Conservation (phyloP, 2,113 vertebrate genomes). For the Muntiacus reevesi region DNA sequence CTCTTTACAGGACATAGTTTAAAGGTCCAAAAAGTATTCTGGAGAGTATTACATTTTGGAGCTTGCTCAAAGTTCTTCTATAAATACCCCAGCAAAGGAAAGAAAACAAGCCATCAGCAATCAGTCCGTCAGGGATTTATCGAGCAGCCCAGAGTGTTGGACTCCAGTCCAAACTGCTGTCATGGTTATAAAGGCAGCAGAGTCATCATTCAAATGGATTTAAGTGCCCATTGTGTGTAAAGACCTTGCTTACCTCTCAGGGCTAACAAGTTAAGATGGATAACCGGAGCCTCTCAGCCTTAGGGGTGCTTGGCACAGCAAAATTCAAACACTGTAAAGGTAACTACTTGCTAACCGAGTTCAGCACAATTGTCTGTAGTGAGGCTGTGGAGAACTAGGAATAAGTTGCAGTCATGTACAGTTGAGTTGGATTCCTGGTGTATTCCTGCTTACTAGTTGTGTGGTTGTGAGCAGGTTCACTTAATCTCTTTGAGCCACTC, state of each 20-base stretch:
- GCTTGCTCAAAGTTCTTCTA: conserved; percentile 47
- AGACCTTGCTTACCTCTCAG: neutral
- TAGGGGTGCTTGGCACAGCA: neutral
- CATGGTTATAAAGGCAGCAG: neutral
- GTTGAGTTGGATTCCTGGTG: neutral
- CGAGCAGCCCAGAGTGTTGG: neutral
- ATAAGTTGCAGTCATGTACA: fast-evolving
- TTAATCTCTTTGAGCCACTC: neutral
- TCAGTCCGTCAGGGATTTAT: conserved; percentile 24
- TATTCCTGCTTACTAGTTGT: neutral
- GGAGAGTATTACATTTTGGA: conserved; percentile 47
- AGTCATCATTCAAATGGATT: conserved; percentile 48
- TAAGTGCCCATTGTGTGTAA: neutral
- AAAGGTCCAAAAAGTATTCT: conserved; percentile 49
- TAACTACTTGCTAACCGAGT: neutral
- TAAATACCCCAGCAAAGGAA: conserved; percentile 59
- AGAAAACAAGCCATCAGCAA: conserved; percentile 59
- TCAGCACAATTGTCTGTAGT: neutral
- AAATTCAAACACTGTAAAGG: neutral
- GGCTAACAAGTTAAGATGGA: conserved; percentile 53
- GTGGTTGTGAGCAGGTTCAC: neutral
- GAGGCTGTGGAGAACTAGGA: neutral
- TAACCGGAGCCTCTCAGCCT: neutral
- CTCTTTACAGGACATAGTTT: conserved; percentile 21
- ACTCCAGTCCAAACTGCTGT: neutral